Percentiles rank a stretch among this genome's conserved stretches.
Conservation (phyloP, 1,140 invertebrate species). For the Zaprionus inermis region DNA sequence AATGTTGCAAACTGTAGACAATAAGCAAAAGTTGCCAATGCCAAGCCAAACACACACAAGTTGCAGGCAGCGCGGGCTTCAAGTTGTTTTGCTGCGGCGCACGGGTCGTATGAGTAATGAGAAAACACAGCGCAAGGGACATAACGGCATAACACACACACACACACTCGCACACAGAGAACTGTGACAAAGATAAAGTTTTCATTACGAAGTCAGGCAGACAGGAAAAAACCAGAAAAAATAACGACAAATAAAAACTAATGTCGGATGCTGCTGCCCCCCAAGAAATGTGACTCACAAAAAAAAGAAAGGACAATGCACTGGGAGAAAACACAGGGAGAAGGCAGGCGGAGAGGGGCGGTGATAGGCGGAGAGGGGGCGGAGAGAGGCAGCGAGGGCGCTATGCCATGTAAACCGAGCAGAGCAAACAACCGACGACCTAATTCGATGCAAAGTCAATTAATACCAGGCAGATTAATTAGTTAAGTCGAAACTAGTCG, state of each 20-base stretch:
- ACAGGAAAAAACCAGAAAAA: constrained; percentile 32
- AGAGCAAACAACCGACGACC: constrained; percentile 67
- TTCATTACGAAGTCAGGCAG: constrained; percentile 68
- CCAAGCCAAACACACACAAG: constrained; percentile 55
- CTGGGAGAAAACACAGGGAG: no score
- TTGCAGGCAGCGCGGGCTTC: constrained; percentile 2
- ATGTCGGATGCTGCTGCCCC: constrained; percentile 52
- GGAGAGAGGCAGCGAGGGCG: background rate
- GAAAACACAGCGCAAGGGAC: constrained; percentile 47
- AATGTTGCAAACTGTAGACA: constrained; percentile 8
- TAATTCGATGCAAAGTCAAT: constrained; percentile 77
- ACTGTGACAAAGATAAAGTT: constrained; percentile 75
- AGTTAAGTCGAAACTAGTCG: constrained; percentile 62
- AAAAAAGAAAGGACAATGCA: constrained; percentile 37
- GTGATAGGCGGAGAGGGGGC: no score
- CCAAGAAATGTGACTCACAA: constrained; percentile 41
- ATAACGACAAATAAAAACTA: constrained; percentile 40
- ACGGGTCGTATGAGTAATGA: constrained; percentile 76
- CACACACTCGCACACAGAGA: constrained; percentile 36
- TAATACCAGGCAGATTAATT: constrained; percentile 79
- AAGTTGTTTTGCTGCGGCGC: constrained; percentile 21
- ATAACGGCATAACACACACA: constrained; percentile 16
- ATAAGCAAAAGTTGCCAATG: constrained; percentile 51
- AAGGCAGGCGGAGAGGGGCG: background rate
- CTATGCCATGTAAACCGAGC: constrained; percentile 20